Percentiles rank a stretch among this genome's conserved stretches.
These are phyloP conservation scores for human (Homo sapiens) DNA, from an alignment of 2,113 vertebrate genomes.

Conservation along the genomic window DNA sequence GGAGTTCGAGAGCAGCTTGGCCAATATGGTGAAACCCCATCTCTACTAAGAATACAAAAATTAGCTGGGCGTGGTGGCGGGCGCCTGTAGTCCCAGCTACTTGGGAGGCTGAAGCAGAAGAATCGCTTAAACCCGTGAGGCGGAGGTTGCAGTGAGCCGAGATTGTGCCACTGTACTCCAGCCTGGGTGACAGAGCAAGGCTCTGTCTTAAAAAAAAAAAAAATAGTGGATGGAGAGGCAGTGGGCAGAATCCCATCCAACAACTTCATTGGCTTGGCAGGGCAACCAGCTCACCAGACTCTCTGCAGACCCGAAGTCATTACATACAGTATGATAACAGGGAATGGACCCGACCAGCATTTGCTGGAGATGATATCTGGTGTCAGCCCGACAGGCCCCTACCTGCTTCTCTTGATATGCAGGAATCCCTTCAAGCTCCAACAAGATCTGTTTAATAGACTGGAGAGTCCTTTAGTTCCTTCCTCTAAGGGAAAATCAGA, in stretches of 20 bases:
- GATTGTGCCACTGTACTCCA: no score
- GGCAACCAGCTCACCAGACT: neutral
- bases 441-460: conserved; percentile 42
- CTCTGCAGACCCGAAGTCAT: neutral
- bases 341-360: neutral
- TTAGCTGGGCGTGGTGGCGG: no score
- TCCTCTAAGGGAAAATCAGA: neutral
- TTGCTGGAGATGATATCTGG: neutral
- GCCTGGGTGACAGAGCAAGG: no score
- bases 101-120: no score
- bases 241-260: neutral
- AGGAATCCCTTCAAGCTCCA: conserved; percentile 50
- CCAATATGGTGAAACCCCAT: no score
- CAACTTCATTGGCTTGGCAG: neutral
- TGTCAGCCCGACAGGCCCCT: conserved; percentile 39
- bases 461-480: neutral
- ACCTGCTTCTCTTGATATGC: conserved; percentile 32
- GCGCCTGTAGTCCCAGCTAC: no score
- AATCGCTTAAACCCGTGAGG: no score
- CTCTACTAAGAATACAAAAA: no score
- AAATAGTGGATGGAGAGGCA: neutral
- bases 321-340: neutral
- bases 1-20: no score
- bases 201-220: no score
- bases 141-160: no score